phyloP scores from a whole-genome alignment of 1,140 invertebrate genomes.

The Drosophila ficusphila region DNA sequence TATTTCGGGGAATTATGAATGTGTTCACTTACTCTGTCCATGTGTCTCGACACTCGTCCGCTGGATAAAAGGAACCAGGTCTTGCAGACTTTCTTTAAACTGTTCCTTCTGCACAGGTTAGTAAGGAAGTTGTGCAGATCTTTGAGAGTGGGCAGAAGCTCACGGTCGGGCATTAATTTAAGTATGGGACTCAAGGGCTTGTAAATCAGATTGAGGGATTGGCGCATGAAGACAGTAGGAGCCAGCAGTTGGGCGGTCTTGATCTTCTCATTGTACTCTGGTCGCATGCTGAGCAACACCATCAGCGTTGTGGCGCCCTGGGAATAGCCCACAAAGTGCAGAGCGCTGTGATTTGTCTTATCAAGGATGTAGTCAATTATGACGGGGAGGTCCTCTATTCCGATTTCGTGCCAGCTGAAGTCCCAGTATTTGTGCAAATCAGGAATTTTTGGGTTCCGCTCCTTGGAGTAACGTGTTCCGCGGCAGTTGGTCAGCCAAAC shows the following conservation, averaged over 20 bases:
- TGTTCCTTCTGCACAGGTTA: not conserved
- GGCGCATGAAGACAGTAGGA: slow-evolving; percentile 83
- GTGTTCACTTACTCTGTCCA: not conserved
- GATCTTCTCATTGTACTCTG: slow-evolving; percentile 88
- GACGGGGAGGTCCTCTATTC: slow-evolving; percentile 88
- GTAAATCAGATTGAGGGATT: not conserved
- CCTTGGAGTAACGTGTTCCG: slow-evolving; percentile 87
- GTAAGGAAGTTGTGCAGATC: not conserved
- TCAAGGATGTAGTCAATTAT: slow-evolving; percentile 86
- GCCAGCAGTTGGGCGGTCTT: slow-evolving; percentile 86
- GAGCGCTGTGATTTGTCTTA: slow-evolving; percentile 56
- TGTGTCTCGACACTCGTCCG: not conserved
- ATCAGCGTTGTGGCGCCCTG: slow-evolving; percentile 86
- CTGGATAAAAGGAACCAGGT: not conserved
- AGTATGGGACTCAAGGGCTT: not conserved
- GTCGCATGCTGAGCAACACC: slow-evolving; percentile 86
- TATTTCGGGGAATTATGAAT: not conserved
- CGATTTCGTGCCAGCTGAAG: slow-evolving; percentile 89
- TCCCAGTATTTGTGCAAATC: slow-evolving; percentile 73
- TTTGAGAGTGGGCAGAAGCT: not conserved
- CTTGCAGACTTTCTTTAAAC: not conserved
- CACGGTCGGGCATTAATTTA: not conserved
- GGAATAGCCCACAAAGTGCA: slow-evolving; percentile 85
- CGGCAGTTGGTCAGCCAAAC: slow-evolving; percentile 90
- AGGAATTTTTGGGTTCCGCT: too few species aligned